Evolutionary conservation across 2,113 vertebrate genomes (phyloP), one percentile per base, ranked within the genome.

Genomic region (Vidua macroura): DNA sequence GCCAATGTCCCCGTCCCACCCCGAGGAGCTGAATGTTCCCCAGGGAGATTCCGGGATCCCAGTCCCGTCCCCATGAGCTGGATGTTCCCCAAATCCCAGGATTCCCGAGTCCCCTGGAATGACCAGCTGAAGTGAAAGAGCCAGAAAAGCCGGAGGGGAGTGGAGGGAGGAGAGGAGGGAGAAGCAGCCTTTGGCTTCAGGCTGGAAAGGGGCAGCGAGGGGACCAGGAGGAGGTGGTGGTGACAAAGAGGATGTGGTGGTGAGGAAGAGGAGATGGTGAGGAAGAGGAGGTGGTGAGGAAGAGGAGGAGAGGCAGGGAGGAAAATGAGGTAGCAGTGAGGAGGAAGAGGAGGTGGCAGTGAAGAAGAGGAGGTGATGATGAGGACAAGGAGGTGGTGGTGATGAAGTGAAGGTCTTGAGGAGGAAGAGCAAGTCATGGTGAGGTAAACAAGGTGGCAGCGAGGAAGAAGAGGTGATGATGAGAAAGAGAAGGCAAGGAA

Each of bases 151-250:
- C 0, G 0, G 48, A 44, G 48, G 44, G 72, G 37, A 31, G 13
- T 1, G 0, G n/a, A 55, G 63, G 28, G 53, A 31, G 4, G 24
- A 48, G 44, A 13, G 74, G 13, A 41, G 30, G 33, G 48, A 48
- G 30, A 20, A 78, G 22, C 9, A 78, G 22, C 9, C 4, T 60
- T 52, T 69, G 41, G 25, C 16, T 46, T 56, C 20, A 13, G 60
- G 37, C 59, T 55, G 90, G 49, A 2, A 21, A 56, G 33, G 84
- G 58, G 10, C 1, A 4, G 0, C 0, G 4, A 31, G 12, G 11
- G 4, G 3, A 12, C 2, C 6, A 35, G 77, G 88, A 77, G 0
- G 15, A 46, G 1, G 35, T 1, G 25, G 15, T 24, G 52, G 6
- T 25, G 55, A 75, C 41, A 41, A 74, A 44, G 31, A 56, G 39